These are phyloP conservation scores for Buceros bicornis DNA, from an alignment of 2,797 vertebrate species.

Conservation along the genomic window DNA sequence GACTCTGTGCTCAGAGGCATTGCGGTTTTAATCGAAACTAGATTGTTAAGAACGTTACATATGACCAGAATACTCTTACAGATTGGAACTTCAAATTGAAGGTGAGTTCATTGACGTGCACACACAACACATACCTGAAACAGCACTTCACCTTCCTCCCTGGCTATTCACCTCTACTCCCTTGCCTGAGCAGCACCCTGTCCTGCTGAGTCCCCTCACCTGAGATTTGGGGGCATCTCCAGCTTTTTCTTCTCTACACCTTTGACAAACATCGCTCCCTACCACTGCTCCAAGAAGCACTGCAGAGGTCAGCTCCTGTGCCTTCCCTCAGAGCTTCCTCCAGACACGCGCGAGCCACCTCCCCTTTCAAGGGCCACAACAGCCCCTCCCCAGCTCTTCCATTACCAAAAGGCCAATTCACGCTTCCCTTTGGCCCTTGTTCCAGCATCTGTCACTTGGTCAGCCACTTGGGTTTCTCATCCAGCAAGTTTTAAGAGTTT, in stretches of 20 bases:
- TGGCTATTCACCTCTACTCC: not conserved
- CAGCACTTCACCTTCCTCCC: not conserved
- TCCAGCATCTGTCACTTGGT: not conserved
- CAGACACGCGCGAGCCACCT: not conserved
- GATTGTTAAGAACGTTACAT: conserved; percentile 10
- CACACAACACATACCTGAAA: not conserved
- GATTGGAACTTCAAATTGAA: conserved; percentile 30
- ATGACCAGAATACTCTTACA: not conserved
- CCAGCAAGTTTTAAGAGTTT: not conserved
- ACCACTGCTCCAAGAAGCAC: not conserved
- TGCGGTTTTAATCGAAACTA: not conserved
- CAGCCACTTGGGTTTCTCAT: not conserved
- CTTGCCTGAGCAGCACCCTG: not conserved
- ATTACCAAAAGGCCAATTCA: not conserved
- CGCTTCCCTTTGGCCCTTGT: not conserved
- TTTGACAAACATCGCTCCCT: not conserved
- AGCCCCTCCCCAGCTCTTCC: not conserved
- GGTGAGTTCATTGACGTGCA: not conserved
- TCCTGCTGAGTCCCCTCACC: not conserved
- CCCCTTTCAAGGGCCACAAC: not conserved
- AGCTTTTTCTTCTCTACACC: not conserved
- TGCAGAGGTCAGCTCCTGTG: not conserved
- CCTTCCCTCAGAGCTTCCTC: not conserved
- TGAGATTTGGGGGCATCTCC: not conserved
- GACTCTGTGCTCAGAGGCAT: conserved; percentile 28